A percentile compares a stretch with the other conserved stretches of the same genome.
These are phyloP conservation scores for Drosophila chauvacae DNA, from an alignment of 1,140 invertebrate species.

Conservation along the genomic window DNA sequence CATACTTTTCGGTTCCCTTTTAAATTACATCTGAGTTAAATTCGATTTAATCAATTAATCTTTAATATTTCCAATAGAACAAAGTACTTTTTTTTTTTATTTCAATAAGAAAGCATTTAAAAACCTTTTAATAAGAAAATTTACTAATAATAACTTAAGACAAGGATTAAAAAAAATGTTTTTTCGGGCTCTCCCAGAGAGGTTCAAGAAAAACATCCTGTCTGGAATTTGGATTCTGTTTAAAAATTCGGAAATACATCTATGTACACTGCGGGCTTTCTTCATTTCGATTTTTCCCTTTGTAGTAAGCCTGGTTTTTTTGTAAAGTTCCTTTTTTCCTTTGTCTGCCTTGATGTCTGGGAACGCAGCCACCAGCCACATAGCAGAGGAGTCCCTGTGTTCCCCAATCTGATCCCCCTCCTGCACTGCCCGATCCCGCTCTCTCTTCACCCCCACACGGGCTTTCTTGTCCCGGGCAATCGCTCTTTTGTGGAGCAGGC, in stretches of 20 bases:
- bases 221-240: slow-evolving; percentile 48
- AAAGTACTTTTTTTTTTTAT: not conserved
- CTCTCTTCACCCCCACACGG: not conserved
- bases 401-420: slow-evolving; percentile 37
- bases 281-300: slow-evolving; percentile 42
- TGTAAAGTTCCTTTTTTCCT: slow-evolving; percentile 38
- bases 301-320: slow-evolving; percentile 33
- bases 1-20: not conserved
- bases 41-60: not conserved
- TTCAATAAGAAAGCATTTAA: not conserved
- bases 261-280: slow-evolving; percentile 54
- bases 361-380: slow-evolving; percentile 62
- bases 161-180: not conserved
- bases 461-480: slow-evolving; percentile 35
- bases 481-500: slow-evolving; percentile 67
- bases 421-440: slow-evolving; percentile 9
- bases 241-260: slow-evolving; percentile 76
- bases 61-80: too few relatives aligned
- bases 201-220: not conserved
- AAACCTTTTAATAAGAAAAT: not conserved
- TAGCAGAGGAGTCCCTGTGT: slow-evolving; percentile 46
- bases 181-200: not conserved
- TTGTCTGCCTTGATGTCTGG: slow-evolving; percentile 76
- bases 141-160: not conserved
- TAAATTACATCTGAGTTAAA: not conserved